These are phyloP conservation scores for Diplolepis rosae DNA, from an alignment of 2,888 invertebrate genomes.

Conservation along the genomic window DNA sequence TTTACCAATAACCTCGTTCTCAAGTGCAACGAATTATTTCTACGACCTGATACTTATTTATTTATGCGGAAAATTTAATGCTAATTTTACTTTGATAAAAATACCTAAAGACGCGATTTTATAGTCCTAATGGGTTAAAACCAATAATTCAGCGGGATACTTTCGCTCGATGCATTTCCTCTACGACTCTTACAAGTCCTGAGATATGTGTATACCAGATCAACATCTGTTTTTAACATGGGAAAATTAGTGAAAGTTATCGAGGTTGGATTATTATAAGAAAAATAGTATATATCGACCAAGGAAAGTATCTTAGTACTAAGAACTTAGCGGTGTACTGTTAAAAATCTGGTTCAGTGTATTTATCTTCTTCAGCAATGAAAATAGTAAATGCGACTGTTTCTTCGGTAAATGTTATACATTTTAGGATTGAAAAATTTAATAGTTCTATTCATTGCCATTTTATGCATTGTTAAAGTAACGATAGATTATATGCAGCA, in stretches of 20 bases:
- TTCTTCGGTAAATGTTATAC: too few species aligned
- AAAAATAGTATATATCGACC: constrained; percentile 4
- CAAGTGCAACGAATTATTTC: neutral
- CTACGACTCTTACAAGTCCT: neutral
- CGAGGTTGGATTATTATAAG: constrained; percentile 5
- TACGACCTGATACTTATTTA: neutral
- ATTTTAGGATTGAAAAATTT: too few species aligned
- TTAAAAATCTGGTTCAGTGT: too few species aligned
- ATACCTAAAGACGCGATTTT: neutral
- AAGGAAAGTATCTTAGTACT: constrained; percentile 3
- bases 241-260: constrained; percentile 26
- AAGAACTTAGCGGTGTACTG: too few species aligned
- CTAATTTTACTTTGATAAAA: neutral
- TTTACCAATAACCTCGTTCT: constrained; percentile 26
- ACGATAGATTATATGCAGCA: too few species aligned
- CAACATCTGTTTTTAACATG: constrained; percentile 15
- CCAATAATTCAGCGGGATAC: constrained; percentile 18
- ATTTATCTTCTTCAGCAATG: too few species aligned
- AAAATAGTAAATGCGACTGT: too few species aligned
- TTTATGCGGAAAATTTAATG: constrained; percentile 7
- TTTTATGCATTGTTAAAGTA: too few species aligned
- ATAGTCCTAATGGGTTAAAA: constrained; percentile 7
- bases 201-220: constrained; percentile 3
- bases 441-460: too few species aligned
- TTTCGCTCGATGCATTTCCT: constrained; percentile 14